Evolutionary conservation across 2,888 invertebrate genomes (phyloP).

Genomic region (Abscondita cerata): DNA sequence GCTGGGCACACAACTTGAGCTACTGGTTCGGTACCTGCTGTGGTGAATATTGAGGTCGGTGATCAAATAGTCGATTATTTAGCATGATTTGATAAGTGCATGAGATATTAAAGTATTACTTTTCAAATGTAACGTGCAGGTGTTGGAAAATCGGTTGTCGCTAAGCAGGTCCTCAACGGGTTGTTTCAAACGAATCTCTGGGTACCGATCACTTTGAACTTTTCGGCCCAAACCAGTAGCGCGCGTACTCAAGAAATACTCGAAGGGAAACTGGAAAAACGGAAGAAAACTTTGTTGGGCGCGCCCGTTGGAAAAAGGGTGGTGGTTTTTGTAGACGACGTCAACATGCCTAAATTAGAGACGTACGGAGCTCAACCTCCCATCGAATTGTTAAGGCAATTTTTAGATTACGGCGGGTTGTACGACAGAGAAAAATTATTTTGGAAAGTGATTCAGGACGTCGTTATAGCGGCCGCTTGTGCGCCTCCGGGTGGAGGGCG

Average conservation of each 20-base stretch:
- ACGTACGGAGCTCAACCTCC: conserved; percentile 92
- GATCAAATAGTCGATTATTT: too few species aligned
- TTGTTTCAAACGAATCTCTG: conserved; percentile 68
- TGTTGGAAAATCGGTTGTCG: conserved; percentile 89
- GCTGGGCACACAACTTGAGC: too few species aligned
- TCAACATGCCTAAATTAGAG: conserved; percentile 89
- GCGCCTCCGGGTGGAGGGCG: conserved; percentile 92
- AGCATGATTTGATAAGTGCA: too few species aligned
- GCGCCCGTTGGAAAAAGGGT: conserved; percentile 84
- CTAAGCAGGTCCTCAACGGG: conserved; percentile 73
- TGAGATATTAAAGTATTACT: too few species aligned
- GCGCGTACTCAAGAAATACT: conserved; percentile 84
- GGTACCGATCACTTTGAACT: conserved; percentile 82
- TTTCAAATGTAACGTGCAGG: too few species aligned
- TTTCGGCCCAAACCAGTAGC: conserved; percentile 92
- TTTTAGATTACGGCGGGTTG: conserved; percentile 78
- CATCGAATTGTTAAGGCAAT: conserved; percentile 83
- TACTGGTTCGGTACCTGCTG: too few species aligned
- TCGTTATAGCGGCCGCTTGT: conserved; percentile 83
- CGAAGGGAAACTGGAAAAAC: conserved; percentile 83
- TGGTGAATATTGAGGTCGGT: too few species aligned
- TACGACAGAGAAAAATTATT: conserved; percentile 88
- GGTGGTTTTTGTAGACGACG: conserved; percentile 88
- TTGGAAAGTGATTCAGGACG: conserved; percentile 88
- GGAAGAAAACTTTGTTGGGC: conserved; percentile 79